Evolutionary conservation across 2,888 invertebrate species (phyloP).

Genomic region (Campopleginae sp.): DNA sequence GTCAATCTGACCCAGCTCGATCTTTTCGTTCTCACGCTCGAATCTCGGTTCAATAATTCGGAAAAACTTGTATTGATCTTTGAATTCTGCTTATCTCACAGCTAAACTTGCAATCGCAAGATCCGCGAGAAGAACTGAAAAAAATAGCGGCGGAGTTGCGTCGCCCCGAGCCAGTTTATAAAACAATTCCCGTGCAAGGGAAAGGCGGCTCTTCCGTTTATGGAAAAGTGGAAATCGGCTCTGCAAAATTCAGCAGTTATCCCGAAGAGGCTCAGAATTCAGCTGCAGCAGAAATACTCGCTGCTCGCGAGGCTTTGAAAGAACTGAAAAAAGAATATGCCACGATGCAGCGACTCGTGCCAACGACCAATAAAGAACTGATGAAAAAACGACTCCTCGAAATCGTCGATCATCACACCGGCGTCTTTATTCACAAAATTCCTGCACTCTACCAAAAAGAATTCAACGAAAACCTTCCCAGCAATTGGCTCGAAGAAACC

Average conservation of each 20-base stretch:
- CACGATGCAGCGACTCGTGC: conserved; percentile 70
- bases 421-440: conserved; percentile 85
- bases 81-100: not conserved
- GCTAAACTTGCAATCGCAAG: conserved; percentile 18
- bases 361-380: conserved; percentile 73
- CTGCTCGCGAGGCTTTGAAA: conserved; percentile 82
- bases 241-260: conserved; percentile 83
- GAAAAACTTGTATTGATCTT: no score
- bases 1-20: no score
- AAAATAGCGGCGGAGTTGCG: conserved; percentile 55
- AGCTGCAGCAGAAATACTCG: conserved; percentile 82
- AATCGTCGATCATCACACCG: conserved; percentile 84
- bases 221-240: conserved; percentile 79
- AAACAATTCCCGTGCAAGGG: conserved; percentile 48
- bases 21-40: no score
- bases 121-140: conserved; percentile 63
- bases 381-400: conserved; percentile 82
- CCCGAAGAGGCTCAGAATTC: conserved; percentile 83
- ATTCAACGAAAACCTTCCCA: conserved; percentile 89
- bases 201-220: conserved; percentile 55
- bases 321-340: conserved; percentile 79
- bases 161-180: conserved; percentile 67
- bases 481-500: conserved; percentile 88
- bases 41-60: no score
- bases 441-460: conserved; percentile 86